These are phyloP conservation scores for Leucophora obtusa DNA, from an alignment of 2,888 invertebrate genomes.

Conservation along the genomic window DNA sequence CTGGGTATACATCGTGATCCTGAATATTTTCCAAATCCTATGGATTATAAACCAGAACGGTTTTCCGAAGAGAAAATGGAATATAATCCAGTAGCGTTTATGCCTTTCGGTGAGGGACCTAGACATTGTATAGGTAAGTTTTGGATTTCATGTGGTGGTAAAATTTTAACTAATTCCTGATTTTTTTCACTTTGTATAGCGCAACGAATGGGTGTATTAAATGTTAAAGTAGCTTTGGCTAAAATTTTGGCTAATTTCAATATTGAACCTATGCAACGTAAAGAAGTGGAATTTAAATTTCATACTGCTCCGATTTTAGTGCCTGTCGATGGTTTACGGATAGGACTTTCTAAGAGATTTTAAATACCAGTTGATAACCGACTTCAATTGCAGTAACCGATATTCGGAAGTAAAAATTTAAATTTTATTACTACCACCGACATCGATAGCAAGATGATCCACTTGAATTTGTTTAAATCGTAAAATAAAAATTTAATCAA, in stretches of 20 bases:
- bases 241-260: constrained; percentile 66
- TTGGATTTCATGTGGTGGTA: neutral
- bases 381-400: too few relatives aligned
- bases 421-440: too few relatives aligned
- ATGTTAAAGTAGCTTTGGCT: constrained; percentile 66
- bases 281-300: constrained; percentile 67
- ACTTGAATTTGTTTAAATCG: too few relatives aligned
- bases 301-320: constrained; percentile 54
- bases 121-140: constrained; percentile 76
- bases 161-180: neutral
- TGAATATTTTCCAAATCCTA: constrained; percentile 76
- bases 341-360: constrained; percentile 62
- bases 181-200: constrained; percentile 48
- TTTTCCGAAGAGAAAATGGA: constrained; percentile 71
- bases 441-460: too few relatives aligned
- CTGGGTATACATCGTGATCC: constrained; percentile 77
- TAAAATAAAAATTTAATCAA: too few relatives aligned
- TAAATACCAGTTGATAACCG: constrained; percentile 55
- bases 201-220: constrained; percentile 67
- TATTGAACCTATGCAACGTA: constrained; percentile 57
- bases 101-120: constrained; percentile 78
- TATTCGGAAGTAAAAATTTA: too few relatives aligned
- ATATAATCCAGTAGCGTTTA: constrained; percentile 71
- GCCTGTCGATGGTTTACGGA: constrained; percentile 64
- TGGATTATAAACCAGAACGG: constrained; percentile 78